phyloP scores from a whole-genome alignment of 2,888 invertebrate species.

The Spilarctia lutea region DNA sequence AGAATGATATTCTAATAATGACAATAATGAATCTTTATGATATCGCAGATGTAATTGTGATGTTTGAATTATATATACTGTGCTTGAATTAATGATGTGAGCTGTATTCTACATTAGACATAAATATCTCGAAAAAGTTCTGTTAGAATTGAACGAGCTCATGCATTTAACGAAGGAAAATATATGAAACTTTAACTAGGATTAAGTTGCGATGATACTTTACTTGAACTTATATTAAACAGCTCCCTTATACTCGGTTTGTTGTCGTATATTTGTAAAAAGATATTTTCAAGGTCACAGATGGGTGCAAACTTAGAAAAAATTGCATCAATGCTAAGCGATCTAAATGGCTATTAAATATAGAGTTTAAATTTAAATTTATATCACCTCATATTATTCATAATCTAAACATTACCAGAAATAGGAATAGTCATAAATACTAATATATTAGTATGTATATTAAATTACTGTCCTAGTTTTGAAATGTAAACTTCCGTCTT shows the following conservation, averaged over 20 bases:
- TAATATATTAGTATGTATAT: neutral
- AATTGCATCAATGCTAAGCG: neutral
- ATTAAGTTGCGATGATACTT: too few species aligned
- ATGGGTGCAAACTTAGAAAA: neutral
- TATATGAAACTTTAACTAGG: too few species aligned
- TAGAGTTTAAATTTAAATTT: neutral
- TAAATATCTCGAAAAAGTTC: too few species aligned
- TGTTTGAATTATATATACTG: neutral
- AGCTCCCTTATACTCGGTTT: neutral
- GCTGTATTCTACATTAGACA: neutral
- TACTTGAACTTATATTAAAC: too few species aligned
- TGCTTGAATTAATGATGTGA: neutral
- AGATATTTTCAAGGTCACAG: neutral
- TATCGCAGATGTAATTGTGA: neutral
- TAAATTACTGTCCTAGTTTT: conserved; percentile 8
- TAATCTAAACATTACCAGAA: neutral
- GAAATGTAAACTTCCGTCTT: neutral
- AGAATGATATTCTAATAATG: neutral
- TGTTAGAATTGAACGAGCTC: neutral
- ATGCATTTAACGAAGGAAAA: too few species aligned
- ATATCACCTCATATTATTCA: too few species aligned
- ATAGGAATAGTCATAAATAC: neutral
- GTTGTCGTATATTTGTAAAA: neutral
- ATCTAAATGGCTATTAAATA: neutral
- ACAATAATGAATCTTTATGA: conserved; percentile 7